Evolutionary conservation across 2,888 invertebrate species (phyloP), one percentile per base, ranked within the genome.

Genomic region (Drosophila tripunctata): DNA sequence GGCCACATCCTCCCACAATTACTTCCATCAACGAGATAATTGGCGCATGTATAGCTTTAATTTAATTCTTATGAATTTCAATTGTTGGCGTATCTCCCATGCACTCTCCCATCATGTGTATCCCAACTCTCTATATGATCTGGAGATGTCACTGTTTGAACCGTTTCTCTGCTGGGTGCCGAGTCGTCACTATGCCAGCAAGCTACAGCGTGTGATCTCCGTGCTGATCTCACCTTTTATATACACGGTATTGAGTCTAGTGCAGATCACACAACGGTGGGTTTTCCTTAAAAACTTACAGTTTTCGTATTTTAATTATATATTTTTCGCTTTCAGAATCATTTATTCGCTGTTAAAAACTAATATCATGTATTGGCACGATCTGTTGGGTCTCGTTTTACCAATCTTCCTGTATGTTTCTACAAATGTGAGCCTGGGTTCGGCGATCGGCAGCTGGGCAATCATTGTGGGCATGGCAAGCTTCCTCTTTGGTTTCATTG

Each of bases 21-120:
- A 94, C 85, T 94, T 96, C 69, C 96, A 96, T 86, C 93, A 93
- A 84, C 93, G 92, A 55, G 94, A 96, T 47, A 96, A 94, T 89
- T 95, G 95, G 93, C 93, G 96, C 56, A 96, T 96, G 95, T 95
- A 94, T 82, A 93, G 94, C 60, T 95, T 95, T 76, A 95, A 96
- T 84, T 90, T 96, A 35, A 92, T 93, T 4, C 85, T 94, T 48
- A 92, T 95, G 92, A 91, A 89, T 65, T 90, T 79, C 56, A 93
- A 93, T 70, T 94, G 94, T 74, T 96, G 95, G 93, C 92, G 96
- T 56, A 93, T 96, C 22, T 94, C 94, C 0, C 96, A 96, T 83
- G 94, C 92, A 0, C 89, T 96, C 22, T 96, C 96, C 47, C 96
- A 96, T 89, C 96, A 96, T 87, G 90, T 94, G 4, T 96, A 94